A percentile compares a stretch with the other conserved stretches of the same genome.
phyloP scores from a whole-genome alignment of 2,113 vertebrate species.

The Pygoscelis antarcticus region DNA sequence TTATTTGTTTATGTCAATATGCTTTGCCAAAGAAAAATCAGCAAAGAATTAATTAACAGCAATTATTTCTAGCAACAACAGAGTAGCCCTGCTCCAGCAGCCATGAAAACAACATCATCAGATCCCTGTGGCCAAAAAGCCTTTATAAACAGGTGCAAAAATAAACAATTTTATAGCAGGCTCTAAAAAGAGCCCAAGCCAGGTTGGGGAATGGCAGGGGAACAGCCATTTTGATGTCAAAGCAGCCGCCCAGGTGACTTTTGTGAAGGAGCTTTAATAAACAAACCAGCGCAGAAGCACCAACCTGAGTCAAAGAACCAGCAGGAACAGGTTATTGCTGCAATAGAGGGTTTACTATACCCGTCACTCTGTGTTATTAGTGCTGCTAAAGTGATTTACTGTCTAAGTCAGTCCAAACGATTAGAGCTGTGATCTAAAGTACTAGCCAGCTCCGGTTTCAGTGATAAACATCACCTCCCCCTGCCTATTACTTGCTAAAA shows the following conservation, averaged over 20 bases:
- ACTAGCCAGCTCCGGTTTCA: constrained; percentile 21
- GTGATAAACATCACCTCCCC: constrained; percentile 28
- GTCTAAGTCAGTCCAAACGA: background rate
- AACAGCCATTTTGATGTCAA: background rate
- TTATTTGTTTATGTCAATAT: background rate
- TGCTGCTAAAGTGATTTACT: constrained; percentile 44
- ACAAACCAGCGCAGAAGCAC: background rate
- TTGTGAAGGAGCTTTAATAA: constrained; percentile 3
- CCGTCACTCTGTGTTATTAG: background rate
- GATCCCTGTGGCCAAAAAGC: constrained; percentile 24
- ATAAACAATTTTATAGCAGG: constrained; percentile 16
- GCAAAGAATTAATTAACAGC: constrained; percentile 68
- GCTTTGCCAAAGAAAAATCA: constrained; percentile 58
- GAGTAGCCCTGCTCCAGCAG: constrained; percentile 35
- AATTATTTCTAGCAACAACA: constrained; percentile 57
- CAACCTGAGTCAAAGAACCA: background rate
- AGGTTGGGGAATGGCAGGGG: constrained; percentile 5
- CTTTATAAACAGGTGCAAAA: constrained; percentile 55
- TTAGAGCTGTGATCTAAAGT: constrained; percentile 39
- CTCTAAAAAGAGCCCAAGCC: constrained; percentile 9
- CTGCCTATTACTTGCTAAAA: constrained; percentile 35
- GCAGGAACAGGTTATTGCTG: constrained; percentile 16
- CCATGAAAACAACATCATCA: constrained; percentile 48
- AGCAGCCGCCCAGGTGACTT: constrained; percentile 16
- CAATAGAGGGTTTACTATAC: background rate